Evolutionary conservation across 30 jellyfish, hydroid and myxozoan genomes (phyloP).

Genomic region (Catostylus mosaicus): DNA sequence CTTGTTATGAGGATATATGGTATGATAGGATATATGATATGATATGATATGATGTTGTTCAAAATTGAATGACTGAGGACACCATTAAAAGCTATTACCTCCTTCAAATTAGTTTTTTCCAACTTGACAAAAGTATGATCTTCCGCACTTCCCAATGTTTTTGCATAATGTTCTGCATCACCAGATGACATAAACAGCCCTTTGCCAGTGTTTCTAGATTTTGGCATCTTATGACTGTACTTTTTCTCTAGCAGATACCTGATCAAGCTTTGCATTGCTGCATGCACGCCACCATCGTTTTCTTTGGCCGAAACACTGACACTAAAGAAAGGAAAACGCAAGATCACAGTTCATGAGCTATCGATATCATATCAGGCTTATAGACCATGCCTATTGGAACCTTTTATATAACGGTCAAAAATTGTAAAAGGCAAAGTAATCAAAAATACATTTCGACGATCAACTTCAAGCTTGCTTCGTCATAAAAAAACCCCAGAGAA

Average conservation of each 20-base stretch:
- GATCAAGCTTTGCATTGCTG: slow-evolving; percentile 88
- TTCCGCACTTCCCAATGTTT: slow-evolving; percentile 86
- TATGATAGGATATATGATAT: too few relatives aligned
- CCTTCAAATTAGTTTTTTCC: slow-evolving; percentile 60
- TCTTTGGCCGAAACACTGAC: slow-evolving; percentile 97
- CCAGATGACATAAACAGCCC: slow-evolving; percentile 63
- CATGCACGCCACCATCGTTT: slow-evolving; percentile 98
- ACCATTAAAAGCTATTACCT: slow-evolving; percentile 71
- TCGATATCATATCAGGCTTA: too few relatives aligned
- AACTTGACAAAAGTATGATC: slow-evolving; percentile 84
- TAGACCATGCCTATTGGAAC: too few relatives aligned
- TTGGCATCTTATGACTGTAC: slow-evolving; percentile 40
- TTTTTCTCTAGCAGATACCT: slow-evolving; percentile 85
- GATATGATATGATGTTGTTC: too few relatives aligned
- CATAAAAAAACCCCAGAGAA: too few relatives aligned
- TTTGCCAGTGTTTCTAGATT: slow-evolving; percentile 8
- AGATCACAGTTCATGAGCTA: too few relatives aligned
- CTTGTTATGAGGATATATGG: too few relatives aligned
- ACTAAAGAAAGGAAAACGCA: slow-evolving; percentile 31
- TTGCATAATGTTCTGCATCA: slow-evolving; percentile 70
- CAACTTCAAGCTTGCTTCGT: too few relatives aligned
- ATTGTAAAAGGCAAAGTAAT: too few relatives aligned
- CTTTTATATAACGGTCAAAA: too few relatives aligned
- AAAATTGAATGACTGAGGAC: too few relatives aligned
- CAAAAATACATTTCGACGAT: too few relatives aligned